Base-by-base conservation (phyloP, 2,113 vertebrate species). In the Gulo gulo region DNA sequence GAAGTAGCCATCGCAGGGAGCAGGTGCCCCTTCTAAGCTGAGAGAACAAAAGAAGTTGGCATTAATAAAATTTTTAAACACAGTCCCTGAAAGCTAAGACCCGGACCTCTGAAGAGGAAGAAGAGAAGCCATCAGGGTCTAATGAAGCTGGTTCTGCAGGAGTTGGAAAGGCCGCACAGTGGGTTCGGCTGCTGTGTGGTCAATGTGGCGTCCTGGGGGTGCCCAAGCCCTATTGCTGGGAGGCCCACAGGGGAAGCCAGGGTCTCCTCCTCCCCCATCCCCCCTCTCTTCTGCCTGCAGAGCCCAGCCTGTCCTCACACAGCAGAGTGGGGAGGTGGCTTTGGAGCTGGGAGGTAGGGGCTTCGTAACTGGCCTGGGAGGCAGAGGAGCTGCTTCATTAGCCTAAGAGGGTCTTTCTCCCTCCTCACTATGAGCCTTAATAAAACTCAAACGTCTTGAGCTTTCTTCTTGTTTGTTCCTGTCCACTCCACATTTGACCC, bases 121-220 rank as follows among this genome's bases (percentile, higher is more conserved):
- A 69, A 24, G 16, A n/a, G 59, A n/a, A 39, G 31, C 34, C 42
- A 7, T 47, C 76, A 89, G 36, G 31, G 24, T 24, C 4, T 13
- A 0, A 4, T 34, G 45, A 80, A 11, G 20, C 47, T 36, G 55
- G 4, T 84, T 50, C 42, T 76, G 34, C 26, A 65, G 31, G 21
- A 42, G 6, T 21, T 55, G 34, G 31, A 23, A 21, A 59, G 65
- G 24, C 52, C 34, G 39, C 26, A 61, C 0, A 0, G 0, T 42
- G n/a, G 47, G 14, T 57, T 89, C 20, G 23, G 59, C 74, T 34
- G 23, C n/a, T 79, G 13, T 42, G 16, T 24, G 36, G 47, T 47
- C 73, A 57, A 7, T 4, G 11, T 81, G 20, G 6, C 12, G 0
- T 29, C 11, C 5, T 12, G 5, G 15, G 9, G 5, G 6, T 10